A percentile compares a stretch with the other conserved stretches of the same genome.
These are phyloP conservation scores for Tenrec ecaudatus DNA, from an alignment of 2,113 vertebrate species.

Conservation along the genomic window DNA sequence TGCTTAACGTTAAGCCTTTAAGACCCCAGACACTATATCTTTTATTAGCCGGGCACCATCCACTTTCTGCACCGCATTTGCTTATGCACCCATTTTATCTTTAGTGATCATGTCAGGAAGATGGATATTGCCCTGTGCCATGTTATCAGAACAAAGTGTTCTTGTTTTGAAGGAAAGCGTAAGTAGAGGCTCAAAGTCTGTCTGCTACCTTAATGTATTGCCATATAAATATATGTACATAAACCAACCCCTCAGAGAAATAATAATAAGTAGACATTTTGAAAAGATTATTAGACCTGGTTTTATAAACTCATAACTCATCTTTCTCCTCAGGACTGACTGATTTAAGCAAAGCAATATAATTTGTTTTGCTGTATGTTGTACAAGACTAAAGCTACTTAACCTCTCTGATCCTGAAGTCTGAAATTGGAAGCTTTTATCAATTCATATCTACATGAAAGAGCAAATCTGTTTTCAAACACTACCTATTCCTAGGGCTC, in stretches of 20 bases:
- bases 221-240: no score
- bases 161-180: no score
- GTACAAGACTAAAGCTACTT: neutral
- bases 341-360: constrained; percentile 27
- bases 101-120: no score
- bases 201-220: no score
- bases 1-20: no score
- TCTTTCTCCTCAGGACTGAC: constrained; percentile 5
- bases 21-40: no score
- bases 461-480: neutral
- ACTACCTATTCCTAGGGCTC: neutral
- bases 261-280: constrained; percentile 59
- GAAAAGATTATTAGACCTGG: constrained; percentile 44
- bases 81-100: no score
- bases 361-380: neutral
- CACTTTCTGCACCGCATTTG: no score
- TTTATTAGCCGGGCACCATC: no score
- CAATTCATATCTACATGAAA: constrained; percentile 1
- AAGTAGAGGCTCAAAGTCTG: no score
- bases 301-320: constrained; percentile 24
- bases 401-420: constrained; percentile 54
- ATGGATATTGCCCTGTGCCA: no score
- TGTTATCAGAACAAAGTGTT: no score
- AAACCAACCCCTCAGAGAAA: constrained; percentile 5
- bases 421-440: neutral